Percentiles rank a stretch among this genome's conserved stretches.
These are phyloP conservation scores for Laspeyria flexula DNA, from an alignment of 2,888 invertebrate species.

Conservation along the genomic window DNA sequence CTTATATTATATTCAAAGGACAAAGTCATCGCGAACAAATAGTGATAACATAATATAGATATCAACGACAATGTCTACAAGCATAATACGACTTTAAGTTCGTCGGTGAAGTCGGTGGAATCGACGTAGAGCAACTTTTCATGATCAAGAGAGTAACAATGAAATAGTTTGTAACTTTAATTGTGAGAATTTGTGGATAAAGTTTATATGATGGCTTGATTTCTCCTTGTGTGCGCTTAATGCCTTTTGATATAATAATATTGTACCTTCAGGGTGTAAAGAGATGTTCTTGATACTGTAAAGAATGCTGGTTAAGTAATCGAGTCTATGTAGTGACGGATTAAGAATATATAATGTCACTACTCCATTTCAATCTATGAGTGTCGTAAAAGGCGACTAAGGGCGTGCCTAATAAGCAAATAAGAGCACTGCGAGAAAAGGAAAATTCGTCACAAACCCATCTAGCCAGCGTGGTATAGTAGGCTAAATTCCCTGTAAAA, in stretches of 20 bases:
- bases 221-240: background rate
- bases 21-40: background rate
- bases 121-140: constrained; percentile 21
- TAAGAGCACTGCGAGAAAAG: too few species aligned
- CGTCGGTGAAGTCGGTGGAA: background rate
- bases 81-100: constrained; percentile 13
- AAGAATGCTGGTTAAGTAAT: too few species aligned
- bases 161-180: constrained; percentile 25
- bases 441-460: too few species aligned
- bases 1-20: background rate
- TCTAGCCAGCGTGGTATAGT: too few species aligned
- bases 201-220: constrained; percentile 11
- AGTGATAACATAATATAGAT: background rate
- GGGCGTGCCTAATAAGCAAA: too few species aligned
- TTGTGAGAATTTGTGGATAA: constrained; percentile 15
- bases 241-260: background rate
- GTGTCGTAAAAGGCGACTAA: too few species aligned
- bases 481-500: too few species aligned
- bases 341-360: too few species aligned
- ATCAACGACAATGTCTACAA: constrained; percentile 3
- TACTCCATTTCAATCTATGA: too few species aligned
- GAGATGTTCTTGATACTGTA: too few species aligned
- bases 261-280: too few species aligned
- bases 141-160: constrained; percentile 13
- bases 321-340: too few species aligned